Conservation (phyloP, 1,140 invertebrate species). For the Drosophila carrolli region DNA sequence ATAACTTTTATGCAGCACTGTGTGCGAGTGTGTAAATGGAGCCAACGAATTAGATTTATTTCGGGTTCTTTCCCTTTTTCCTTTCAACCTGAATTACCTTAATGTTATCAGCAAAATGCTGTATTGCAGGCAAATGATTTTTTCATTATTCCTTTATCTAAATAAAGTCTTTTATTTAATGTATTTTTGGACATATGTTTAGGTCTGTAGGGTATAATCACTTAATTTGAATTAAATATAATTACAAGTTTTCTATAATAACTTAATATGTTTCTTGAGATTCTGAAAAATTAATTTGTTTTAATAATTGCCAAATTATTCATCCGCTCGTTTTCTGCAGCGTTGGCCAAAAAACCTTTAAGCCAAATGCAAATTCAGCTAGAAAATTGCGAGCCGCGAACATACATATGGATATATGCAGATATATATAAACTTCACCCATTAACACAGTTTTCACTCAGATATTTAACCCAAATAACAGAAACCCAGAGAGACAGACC, state of each 20-base stretch:
- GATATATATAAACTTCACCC: slow-evolving; percentile 68
- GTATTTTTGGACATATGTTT: background rate
- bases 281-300: too few species aligned
- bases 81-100: slow-evolving; percentile 24
- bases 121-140: slow-evolving; percentile 6
- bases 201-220: too few species aligned
- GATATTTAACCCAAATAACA: slow-evolving; percentile 72
- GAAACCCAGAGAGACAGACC: slow-evolving; percentile 22
- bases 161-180: background rate
- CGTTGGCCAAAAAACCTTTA: slow-evolving; percentile 16
- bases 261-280: too few species aligned
- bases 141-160: background rate
- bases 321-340: slow-evolving; percentile 9
- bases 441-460: slow-evolving; percentile 73
- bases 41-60: slow-evolving; percentile 33
- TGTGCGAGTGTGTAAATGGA: slow-evolving; percentile 18
- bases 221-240: too few species aligned
- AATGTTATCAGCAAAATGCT: slow-evolving; percentile 27
- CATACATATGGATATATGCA: slow-evolving; percentile 17
- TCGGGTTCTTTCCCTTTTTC: slow-evolving; percentile 3
- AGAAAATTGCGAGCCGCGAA: slow-evolving; percentile 25
- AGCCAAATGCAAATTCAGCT: slow-evolving; percentile 27
- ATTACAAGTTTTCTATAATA: too few species aligned
- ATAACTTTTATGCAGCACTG: slow-evolving; percentile 49
- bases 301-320: background rate